Conservation (phyloP, 2,797 vertebrate species). For the Florisuga fusca region DNA sequence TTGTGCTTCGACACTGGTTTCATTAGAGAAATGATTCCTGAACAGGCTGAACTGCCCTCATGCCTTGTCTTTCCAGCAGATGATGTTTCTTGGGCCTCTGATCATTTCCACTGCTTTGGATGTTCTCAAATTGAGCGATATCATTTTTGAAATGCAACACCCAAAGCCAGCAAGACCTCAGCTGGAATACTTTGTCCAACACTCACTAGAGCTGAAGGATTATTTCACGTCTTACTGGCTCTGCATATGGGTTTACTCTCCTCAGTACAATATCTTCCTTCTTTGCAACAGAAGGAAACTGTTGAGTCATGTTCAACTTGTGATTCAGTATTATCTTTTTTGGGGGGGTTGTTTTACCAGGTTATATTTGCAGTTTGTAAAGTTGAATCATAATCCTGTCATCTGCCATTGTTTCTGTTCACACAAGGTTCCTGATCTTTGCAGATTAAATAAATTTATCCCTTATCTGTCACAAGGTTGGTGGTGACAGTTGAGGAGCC, state of each 20-base stretch:
- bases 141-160: not conserved
- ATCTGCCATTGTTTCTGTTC: not conserved
- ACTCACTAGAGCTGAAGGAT: constrained; percentile 27
- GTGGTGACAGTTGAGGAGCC: not conserved
- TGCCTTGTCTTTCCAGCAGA: not conserved
- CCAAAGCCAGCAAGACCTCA: not conserved
- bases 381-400: not conserved
- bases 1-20: not conserved
- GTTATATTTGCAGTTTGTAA: not conserved
- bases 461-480: not conserved
- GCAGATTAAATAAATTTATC: not conserved
- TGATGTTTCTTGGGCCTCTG: not conserved
- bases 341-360: not conserved
- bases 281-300: not conserved
- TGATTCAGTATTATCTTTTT: not conserved
- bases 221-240: constrained; percentile 23
- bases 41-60: not conserved
- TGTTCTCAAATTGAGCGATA: not conserved
- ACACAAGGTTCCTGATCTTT: not conserved
- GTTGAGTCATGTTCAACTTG: not conserved
- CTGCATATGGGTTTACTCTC: not conserved
- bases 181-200: constrained; percentile 18
- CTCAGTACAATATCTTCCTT: not conserved
- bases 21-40: not conserved
- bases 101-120: not conserved